Evolutionary conservation across 2,888 invertebrate genomes (phyloP), one percentile per base, ranked within the genome.

Genomic region (Anthoptus insignis): DNA sequence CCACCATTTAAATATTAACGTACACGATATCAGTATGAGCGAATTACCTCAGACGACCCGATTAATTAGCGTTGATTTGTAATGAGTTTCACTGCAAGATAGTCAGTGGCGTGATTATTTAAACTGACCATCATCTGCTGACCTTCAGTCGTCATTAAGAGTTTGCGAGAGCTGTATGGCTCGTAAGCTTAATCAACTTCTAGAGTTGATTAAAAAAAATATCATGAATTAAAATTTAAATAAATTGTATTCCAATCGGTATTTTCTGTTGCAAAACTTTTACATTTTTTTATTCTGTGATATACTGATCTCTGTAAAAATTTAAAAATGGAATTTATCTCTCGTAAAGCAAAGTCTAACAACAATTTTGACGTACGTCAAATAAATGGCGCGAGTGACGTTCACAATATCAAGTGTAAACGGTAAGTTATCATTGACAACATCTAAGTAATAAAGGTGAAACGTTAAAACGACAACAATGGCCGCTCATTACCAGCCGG

Each of bases 131-230:
- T 65, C 73, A 76, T 76, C 75, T 71, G 65, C 32, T 77, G 82
- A 81, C 82, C 83, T 86, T 83, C 83, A 92, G 90, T 91, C 83
- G 84, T 86, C 84, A 81, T 84, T 82, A 79, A 81, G 82, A 86
- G 80, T 81, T 83, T 81, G 75, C 64, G 61, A 68, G 79, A 82
- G 82, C 86, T 84, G 77, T 73, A 75, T 74, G 78, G 68, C 69
- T 69, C 69, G n/a, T 27, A 27, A 57, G 39, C 70, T 59, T 52
- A 47, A 57, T 57, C 42, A 50, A 32, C 64, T 64, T 57, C 52
- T 5, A 34, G 32, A 57, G 50, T 52, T 54, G 32, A 54, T 63
- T 63, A 66, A 69, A 71, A 69, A 72, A 73, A 59, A 39, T 47
- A 58, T 14, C 11, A 52, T 57, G 49, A 57, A 57, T 42, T 64